These are phyloP conservation scores for Hydropsyche tenuis DNA, from an alignment of 1,140 invertebrate species.

Conservation along the genomic window DNA sequence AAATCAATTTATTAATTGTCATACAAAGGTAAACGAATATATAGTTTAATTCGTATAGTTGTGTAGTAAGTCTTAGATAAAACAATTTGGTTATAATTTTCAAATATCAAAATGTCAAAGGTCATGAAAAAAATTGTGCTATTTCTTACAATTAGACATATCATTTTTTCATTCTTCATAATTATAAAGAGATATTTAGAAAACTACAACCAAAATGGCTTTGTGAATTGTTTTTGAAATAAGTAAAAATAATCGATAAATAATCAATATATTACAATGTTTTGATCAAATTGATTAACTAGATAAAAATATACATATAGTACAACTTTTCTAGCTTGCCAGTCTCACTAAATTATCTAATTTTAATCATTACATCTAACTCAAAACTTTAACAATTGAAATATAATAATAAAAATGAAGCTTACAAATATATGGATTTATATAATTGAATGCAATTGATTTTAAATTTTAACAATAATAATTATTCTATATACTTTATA, in stretches of 20 bases:
- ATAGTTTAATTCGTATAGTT: no score
- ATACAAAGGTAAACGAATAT: no score
- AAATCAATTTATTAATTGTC: no score
- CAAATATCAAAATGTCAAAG: no score
- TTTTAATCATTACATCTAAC: slow-evolving; percentile 13
- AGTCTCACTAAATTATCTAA: slow-evolving; percentile 27
- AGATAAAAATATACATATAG: slow-evolving; percentile 30
- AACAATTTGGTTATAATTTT: no score
- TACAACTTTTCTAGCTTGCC: slow-evolving; percentile 31
- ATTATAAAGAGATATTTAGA: not conserved
- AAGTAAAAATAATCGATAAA: slow-evolving; percentile 6
- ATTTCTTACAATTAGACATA: no score
- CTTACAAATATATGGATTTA: not conserved
- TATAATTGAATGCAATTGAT: not conserved
- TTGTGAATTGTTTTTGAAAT: not conserved
- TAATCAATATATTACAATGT: slow-evolving; percentile 5
- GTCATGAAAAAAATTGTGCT: no score
- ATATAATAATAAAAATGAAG: slow-evolving; percentile 15
- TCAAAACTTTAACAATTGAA: slow-evolving; percentile 24
- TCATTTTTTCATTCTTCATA: no score
- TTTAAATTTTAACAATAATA: not conserved
- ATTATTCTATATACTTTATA: slow-evolving; percentile 1
- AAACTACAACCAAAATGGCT: not conserved
- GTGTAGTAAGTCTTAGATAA: no score
- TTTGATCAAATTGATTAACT: slow-evolving; percentile 9